A percentile compares a stretch with the other conserved stretches of the same genome.
These are phyloP conservation scores for Otolemur crassicaudatus DNA, from an alignment of 2,797 vertebrate species.

Conservation along the genomic window DNA sequence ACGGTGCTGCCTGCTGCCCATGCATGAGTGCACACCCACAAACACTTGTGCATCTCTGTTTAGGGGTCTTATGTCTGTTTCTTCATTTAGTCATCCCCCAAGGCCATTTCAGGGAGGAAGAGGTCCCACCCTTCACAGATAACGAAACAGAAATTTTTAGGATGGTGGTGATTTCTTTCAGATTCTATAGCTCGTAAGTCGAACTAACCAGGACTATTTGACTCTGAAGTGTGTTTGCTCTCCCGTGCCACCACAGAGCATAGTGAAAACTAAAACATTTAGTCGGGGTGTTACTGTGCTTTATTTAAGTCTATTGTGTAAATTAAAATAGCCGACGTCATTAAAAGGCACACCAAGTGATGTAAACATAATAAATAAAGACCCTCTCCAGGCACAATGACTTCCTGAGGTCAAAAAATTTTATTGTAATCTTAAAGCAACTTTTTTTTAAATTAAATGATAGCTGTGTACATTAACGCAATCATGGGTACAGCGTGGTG, in stretches of 20 bases:
- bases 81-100: background rate
- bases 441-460: no score
- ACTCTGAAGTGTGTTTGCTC: background rate
- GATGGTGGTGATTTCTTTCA: background rate
- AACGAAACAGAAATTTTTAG: background rate
- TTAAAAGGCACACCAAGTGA: background rate
- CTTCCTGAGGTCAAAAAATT: background rate
- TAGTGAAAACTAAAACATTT: background rate
- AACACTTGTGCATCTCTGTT: background rate
- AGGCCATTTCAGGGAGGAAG: background rate
- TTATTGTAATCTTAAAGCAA: conserved; percentile 20
- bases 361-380: background rate
- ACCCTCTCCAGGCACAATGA: background rate
- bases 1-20: background rate
- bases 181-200: background rate
- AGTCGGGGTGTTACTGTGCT: background rate
- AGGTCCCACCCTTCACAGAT: background rate
- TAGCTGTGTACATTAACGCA: no score
- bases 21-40: background rate
- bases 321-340: background rate
- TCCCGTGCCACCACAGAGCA: background rate
- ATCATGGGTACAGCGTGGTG: no score
- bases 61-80: background rate
- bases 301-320: background rate
- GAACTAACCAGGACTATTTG: background rate